Conservation (phyloP, 2,113 vertebrate genomes). For the Pomatostomus ruficeps region DNA sequence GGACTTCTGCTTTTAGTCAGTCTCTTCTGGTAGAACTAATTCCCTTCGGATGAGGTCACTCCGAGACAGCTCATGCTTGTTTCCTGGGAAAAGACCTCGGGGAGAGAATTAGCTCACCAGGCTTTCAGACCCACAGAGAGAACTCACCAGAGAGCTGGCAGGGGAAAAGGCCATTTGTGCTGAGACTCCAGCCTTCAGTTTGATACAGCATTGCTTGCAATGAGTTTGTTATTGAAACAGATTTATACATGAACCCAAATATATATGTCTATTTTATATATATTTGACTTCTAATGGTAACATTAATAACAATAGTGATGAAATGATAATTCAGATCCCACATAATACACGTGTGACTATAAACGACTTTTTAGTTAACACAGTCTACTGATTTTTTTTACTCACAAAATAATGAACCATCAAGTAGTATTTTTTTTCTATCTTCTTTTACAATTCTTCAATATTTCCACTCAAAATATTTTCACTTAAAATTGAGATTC, state of each 20-base stretch:
- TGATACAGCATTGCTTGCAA: background rate
- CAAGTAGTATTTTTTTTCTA: background rate
- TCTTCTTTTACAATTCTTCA: background rate
- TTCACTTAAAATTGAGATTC: background rate
- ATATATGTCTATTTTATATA: fast-evolving
- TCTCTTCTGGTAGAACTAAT: background rate
- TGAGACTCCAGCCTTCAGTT: background rate
- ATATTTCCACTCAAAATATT: background rate
- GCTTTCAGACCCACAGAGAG: background rate
- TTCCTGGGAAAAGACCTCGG: background rate
- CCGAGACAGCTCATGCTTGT: background rate
- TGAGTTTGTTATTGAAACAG: background rate
- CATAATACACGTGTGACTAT: fast-evolving
- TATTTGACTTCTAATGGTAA: background rate
- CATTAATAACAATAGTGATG: background rate
- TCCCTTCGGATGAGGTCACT: background rate
- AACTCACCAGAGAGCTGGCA: background rate
- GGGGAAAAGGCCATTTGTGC: background rate
- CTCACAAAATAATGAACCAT: background rate
- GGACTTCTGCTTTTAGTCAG: background rate
- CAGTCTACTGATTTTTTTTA: background rate
- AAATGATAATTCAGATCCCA: background rate
- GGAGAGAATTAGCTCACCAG: background rate
- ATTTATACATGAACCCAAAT: background rate
- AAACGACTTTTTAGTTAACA: background rate